Evolutionary conservation across 2,797 vertebrate species (phyloP), one percentile per base, ranked within the genome.

Genomic region (Anniella stebbinsi): DNA sequence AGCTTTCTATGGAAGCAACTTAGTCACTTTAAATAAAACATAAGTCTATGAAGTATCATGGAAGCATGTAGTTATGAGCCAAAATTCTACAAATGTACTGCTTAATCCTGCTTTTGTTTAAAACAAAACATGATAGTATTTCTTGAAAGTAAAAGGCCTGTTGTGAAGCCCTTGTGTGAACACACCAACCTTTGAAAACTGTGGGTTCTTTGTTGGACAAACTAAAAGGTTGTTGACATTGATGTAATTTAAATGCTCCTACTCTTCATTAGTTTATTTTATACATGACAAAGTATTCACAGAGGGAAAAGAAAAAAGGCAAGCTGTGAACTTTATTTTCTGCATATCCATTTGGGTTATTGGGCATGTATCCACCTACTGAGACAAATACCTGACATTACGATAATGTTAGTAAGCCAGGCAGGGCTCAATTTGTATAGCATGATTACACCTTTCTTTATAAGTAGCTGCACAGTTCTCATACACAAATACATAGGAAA

Each of bases 281-380:
- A 73, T 81, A n/a, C 10, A 66, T 4, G 51, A 30, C 30, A 57
- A 78, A 80, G 30, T 3, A 33, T 60, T 57, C 17, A 17, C 15
- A 38, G n/a, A 85, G 23, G 38, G 11, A 30, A 75, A 82, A 67
- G 69, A 67, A 67, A 48, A 66, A 87, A 73, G 41, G 33, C 41
- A 87, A 76, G 57, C 85, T 82, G 84, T 82, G 84, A 87, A 82
- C 57, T 81, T 75, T 81, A 66, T 72, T 81, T 75, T 75, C 54
- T 63, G 41, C n/a, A 30, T 48, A 80, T n/a, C 67, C 4, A 77
- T 86, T 89, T 86, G 51, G 11, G 45, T 8, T 84, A 17, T 80
- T 28, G 54, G 41, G 11, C 25, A 41, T 15, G 25, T 28, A 63
- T 36, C 4, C 18, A 54, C 78, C 70, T 87, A 57, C 84, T 75